Conservation (phyloP, 2,888 invertebrate species). For the Venusia cambrica region DNA sequence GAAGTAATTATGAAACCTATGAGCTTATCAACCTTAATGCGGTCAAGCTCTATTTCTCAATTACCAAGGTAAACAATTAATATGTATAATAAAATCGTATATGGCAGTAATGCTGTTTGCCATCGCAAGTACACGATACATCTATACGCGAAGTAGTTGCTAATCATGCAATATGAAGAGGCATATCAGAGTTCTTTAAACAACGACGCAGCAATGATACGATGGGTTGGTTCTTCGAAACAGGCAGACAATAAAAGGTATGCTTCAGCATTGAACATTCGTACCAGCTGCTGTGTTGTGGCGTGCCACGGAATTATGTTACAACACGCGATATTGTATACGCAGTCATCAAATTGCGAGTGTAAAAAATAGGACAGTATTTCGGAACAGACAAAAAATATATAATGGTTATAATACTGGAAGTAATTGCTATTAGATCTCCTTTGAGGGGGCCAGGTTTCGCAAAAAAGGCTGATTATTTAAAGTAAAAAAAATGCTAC, state of each 20-base stretch:
- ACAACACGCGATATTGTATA: constrained; percentile 35
- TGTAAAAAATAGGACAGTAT: constrained; percentile 33
- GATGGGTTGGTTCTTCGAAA: constrained; percentile 24
- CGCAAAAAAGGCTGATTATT: constrained; percentile 16
- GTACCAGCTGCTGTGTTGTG: constrained; percentile 30
- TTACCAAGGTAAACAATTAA: constrained; percentile 19
- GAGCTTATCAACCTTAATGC: constrained; percentile 15
- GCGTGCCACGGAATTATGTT: constrained; percentile 28
- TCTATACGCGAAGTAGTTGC: background rate
- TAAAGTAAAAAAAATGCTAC: constrained; percentile 20
- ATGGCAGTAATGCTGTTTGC: constrained; percentile 2
- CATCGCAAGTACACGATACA: background rate
- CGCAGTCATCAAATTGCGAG: constrained; percentile 32
- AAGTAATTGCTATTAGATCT: constrained; percentile 21
- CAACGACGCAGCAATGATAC: constrained; percentile 19
- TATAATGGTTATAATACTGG: constrained; percentile 20
- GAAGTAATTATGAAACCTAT: constrained; percentile 17
- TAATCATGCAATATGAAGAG: constrained; percentile 17
- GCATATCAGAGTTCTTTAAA: constrained; percentile 15
- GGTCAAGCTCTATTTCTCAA: constrained; percentile 26
- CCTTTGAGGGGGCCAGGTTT: constrained; percentile 19
- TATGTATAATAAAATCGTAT: constrained; percentile 18
- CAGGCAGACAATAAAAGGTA: constrained; percentile 25
- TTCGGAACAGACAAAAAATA: constrained; percentile 29
- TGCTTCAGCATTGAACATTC: constrained; percentile 29